Evolutionary conservation across 2,888 invertebrate species (phyloP).

Genomic region (Drosophila birchii): DNA sequence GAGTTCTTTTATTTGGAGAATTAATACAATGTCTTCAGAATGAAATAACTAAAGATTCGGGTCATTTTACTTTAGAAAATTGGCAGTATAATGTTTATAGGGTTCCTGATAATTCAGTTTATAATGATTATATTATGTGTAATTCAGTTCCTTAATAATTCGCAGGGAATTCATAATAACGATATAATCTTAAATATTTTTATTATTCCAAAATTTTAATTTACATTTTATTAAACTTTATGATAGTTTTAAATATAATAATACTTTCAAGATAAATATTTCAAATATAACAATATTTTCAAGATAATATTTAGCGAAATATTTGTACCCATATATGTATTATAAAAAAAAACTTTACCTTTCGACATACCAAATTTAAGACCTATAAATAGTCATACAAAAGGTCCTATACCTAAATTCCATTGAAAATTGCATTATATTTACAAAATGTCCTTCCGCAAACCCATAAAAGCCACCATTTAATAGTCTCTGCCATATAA

Average conservation of each 20-base stretch:
- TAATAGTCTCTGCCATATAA: not conserved
- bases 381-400: no score
- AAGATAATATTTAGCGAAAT: not conserved
- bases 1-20: not conserved
- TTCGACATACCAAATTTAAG: not conserved
- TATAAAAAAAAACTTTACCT: not conserved
- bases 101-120: not conserved
- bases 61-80: not conserved
- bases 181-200: not conserved
- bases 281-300: not conserved
- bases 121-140: no score
- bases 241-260: not conserved
- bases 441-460: conserved; percentile 5
- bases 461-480: not conserved
- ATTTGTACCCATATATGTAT: not conserved
- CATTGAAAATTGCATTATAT: not conserved
- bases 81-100: no score
- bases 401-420: no score
- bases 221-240: no score
- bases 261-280: not conserved
- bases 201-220: no score
- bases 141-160: no score
- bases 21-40: not conserved
- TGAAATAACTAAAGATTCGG: not conserved
- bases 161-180: not conserved